Evolutionary conservation across 2,888 invertebrate species (phyloP).

Genomic region (Spilarctia lutea): DNA sequence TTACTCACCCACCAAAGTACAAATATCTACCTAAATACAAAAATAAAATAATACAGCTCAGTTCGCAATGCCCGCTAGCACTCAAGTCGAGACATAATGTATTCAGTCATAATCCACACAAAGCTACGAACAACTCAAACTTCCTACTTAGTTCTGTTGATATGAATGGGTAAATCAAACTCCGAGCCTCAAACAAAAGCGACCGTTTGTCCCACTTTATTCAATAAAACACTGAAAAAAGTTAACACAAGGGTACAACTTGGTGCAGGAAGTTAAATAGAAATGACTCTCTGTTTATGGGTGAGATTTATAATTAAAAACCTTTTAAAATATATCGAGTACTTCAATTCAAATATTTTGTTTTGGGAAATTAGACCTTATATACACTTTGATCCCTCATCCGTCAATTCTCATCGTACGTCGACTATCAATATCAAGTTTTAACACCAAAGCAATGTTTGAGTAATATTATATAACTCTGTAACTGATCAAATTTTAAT

Average conservation of each 20-base stretch:
- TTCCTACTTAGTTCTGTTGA: constrained; percentile 41
- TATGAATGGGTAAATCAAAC: constrained; percentile 55
- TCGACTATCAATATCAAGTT: no score
- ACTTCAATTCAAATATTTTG: background rate
- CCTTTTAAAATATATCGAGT: background rate
- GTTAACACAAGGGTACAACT: constrained; percentile 9
- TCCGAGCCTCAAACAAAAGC: constrained; percentile 39
- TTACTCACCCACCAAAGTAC: background rate
- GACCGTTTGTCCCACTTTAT: constrained; percentile 36
- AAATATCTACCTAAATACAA: background rate
- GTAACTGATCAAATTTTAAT: no score
- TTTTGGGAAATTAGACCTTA: no score
- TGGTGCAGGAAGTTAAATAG: constrained; percentile 1
- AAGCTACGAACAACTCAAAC: constrained; percentile 50
- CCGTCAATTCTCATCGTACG: no score
- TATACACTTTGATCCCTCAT: no score
- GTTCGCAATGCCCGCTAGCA: background rate
- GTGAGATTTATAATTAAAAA: background rate
- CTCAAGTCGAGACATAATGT: constrained; percentile 31
- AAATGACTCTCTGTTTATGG: background rate
- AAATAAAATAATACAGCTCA: background rate
- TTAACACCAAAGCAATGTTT: no score
- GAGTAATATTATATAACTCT: no score
- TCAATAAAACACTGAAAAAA: constrained; percentile 38
- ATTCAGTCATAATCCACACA: constrained; percentile 41